These are phyloP conservation scores for Leucopsar rothschildi DNA, from an alignment of 2,113 vertebrate species.

Conservation along the genomic window DNA sequence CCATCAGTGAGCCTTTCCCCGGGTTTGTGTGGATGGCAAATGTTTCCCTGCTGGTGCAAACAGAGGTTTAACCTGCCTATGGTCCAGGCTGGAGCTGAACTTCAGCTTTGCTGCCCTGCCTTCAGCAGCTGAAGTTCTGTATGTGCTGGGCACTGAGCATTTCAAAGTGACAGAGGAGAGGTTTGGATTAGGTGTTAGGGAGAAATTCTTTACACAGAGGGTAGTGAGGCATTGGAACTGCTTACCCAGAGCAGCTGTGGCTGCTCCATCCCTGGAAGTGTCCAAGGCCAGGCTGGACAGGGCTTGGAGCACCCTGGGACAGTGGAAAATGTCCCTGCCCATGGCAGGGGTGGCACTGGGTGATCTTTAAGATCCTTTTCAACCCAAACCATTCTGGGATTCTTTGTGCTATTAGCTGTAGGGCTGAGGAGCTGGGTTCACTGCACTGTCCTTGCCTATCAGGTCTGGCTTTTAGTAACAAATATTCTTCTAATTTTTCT, in stretches of 20 bases:
- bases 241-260: not conserved
- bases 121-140: not conserved
- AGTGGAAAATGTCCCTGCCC: not conserved
- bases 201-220: not conserved
- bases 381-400: not conserved
- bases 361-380: not conserved
- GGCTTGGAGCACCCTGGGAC: not conserved
- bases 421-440: not conserved
- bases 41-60: not conserved
- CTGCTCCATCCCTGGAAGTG: not conserved
- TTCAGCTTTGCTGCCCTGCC: not conserved
- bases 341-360: not conserved
- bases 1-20: not conserved
- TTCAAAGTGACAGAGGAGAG: not conserved
- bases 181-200: not conserved
- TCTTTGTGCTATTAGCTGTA: not conserved
- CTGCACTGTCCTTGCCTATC: not conserved
- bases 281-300: accelerated
- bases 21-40: not conserved
- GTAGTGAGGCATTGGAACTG: not conserved
- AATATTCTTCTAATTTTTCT: not conserved
- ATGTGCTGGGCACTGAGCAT: not conserved
- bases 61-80: not conserved
- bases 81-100: not conserved
- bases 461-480: not conserved